phyloP scores from a whole-genome alignment of 1,140 invertebrate species.

The Drosophila mayri region DNA sequence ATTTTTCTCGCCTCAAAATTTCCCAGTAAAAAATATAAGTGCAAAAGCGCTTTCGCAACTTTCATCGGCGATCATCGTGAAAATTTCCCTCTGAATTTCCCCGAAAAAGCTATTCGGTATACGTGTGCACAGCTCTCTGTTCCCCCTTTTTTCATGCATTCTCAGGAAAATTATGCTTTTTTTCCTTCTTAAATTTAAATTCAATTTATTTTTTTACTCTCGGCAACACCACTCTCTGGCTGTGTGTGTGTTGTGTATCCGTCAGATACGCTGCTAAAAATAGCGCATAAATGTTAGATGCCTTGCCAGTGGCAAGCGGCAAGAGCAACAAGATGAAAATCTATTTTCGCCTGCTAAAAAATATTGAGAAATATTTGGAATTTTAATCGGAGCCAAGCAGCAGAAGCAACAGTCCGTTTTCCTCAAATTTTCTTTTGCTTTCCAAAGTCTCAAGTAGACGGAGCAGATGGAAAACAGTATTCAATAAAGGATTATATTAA shows the following conservation, averaged over 20 bases:
- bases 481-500: conserved; percentile 1
- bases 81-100: conserved; percentile 74
- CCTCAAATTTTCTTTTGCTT: not conserved
- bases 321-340: conserved; percentile 62
- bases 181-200: conserved; percentile 39
- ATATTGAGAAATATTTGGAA: conserved; percentile 72
- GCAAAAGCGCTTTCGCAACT: conserved; percentile 77
- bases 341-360: conserved; percentile 71
- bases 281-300: conserved; percentile 68
- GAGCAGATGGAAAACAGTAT: not conserved
- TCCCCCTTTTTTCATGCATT: conserved; percentile 24
- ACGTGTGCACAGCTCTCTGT: conserved; percentile 12
- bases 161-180: conserved; percentile 69
- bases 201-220: conserved; percentile 52
- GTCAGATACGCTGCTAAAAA: conserved; percentile 67
- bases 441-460: not conserved
- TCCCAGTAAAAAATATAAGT: conserved; percentile 72
- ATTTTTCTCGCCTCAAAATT: conserved; percentile 72
- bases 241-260: conserved; percentile 56
- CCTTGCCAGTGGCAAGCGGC: conserved; percentile 37
- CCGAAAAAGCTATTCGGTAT: conserved; percentile 10
- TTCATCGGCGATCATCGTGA: conserved; percentile 28
- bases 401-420: conserved; percentile 2
- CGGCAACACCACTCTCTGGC: conserved; percentile 27
- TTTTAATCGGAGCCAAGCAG: conserved; percentile 37